These are phyloP conservation scores for Indicator indicator DNA, from an alignment of 2,113 vertebrate species.

Conservation along the genomic window DNA sequence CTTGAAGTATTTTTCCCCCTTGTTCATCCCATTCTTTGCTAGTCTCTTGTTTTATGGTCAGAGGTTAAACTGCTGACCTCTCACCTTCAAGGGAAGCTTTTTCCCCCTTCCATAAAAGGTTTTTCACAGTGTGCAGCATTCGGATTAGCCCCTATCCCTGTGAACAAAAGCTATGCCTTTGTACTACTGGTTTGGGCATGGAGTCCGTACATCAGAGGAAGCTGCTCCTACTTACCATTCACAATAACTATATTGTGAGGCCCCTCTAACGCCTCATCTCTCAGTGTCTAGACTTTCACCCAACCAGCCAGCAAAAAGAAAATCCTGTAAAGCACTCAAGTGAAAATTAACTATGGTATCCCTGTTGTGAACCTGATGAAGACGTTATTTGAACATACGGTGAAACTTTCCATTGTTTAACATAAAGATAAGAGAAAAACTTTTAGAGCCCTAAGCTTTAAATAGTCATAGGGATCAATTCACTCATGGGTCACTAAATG, in stretches of 20 bases:
- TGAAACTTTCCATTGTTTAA: constrained; percentile 92
- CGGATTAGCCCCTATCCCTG: constrained; percentile 87
- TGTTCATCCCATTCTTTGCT: constrained; percentile 64
- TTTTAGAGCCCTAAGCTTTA: constrained; percentile 74
- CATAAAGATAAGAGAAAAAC: constrained; percentile 78
- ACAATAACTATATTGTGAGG: constrained; percentile 89
- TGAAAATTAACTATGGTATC: constrained; percentile 96
- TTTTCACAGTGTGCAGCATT: constrained; percentile 90
- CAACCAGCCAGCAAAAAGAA: constrained; percentile 85
- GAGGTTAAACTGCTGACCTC: constrained; percentile 98
- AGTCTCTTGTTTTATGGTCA: constrained; percentile 83
- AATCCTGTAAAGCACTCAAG: constrained; percentile 96
- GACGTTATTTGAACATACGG: constrained; percentile 96
- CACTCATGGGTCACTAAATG: constrained; percentile 86
- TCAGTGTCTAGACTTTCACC: constrained; percentile 90
- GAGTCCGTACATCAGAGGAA: constrained; percentile 87
- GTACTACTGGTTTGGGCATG: constrained; percentile 80
- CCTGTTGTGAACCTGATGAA: constrained; percentile 98
- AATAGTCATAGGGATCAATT: constrained; percentile 86
- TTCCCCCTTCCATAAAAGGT: constrained; percentile 83
- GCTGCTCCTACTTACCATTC: constrained; percentile 87
- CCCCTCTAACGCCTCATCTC: constrained; percentile 79
- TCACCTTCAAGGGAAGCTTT: constrained; percentile 86
- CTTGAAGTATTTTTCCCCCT: constrained; percentile 60
- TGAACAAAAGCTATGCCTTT: constrained; percentile 92